Base-by-base conservation (phyloP, 1,140 invertebrate genomes). In the Zelostemma sp. region DNA sequence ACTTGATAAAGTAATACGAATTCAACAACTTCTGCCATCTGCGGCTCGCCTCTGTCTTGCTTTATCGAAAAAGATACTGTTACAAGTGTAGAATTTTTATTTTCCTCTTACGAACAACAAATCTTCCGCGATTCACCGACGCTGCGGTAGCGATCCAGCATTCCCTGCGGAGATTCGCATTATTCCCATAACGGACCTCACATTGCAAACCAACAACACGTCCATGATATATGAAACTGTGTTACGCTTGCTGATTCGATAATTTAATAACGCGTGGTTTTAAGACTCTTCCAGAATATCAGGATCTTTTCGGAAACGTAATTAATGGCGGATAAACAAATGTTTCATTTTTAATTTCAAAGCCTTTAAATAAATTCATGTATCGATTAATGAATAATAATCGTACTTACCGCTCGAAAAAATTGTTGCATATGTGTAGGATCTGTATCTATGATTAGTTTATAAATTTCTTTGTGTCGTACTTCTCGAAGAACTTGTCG, bases 401-500 rank as follows among this genome's bases (percentile, higher is more conserved):
- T 15, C 15, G 31, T 47, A 87, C 91, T 92, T 84, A 96, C 94
- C 56, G 94, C 93, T 87, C 93, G 88, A 74, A 95, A 93, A 82
- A 95, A 91, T 73, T 89, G 86, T 74, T 90, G 89, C 70, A 95
- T 90, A 77, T 93, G 89, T 63, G 87, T 87, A 1, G 93, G 90
- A 80, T 92, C 91, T 0, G 93, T 94, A 76, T 96, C 94, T 0
- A 96, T 90, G 54, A 96, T 93, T 41, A 96, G 86, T 76, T 95
- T 94, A 77, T 90, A 92, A 69, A 96, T 94, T 65, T 92, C 90
- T 77, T 95, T 93, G 75, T 93, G 90, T 59, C 93, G 89, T 1
- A 96, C 89, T 76, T 94, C 93, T 35, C 90, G 87, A 4, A 96
- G 85, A 1, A 94, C 91, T 68, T 93, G 89, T 62, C 94, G 86